Evolutionary conservation across 2,113 vertebrate genomes (phyloP).

Genomic region (Misgurnus mizolepis): DNA sequence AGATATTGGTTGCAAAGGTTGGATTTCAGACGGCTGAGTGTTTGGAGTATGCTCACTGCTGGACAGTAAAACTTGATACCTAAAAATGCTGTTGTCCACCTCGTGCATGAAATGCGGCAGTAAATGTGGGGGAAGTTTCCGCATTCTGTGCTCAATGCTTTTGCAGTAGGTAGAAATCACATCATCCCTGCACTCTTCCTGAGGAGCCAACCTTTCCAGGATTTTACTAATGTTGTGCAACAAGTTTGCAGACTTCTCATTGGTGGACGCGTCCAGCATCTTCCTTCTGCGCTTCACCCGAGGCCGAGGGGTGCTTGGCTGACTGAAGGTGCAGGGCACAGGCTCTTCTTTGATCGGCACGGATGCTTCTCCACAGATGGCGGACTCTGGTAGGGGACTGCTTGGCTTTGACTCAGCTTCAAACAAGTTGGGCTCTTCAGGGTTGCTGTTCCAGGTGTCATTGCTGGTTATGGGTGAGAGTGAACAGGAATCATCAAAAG

Average conservation of each 20-base stretch:
- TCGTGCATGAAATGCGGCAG: conserved; percentile 3
- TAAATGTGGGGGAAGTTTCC: neutral
- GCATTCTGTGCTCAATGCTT: neutral
- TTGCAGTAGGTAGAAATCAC: neutral
- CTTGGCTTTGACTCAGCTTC: neutral
- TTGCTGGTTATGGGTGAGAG: no score
- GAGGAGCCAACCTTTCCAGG: neutral
- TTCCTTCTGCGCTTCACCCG: neutral
- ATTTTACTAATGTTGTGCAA: neutral
- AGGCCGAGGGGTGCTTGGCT: neutral
- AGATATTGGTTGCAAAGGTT: no score
- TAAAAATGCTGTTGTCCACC: neutral
- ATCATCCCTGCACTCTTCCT: neutral
- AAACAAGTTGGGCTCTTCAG: neutral
- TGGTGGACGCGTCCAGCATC: neutral
- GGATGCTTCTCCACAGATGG: no score
- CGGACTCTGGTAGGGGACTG: no score
- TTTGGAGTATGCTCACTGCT: no score
- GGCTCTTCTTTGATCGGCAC: neutral
- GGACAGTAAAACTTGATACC: neutral
- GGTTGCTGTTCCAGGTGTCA: neutral
- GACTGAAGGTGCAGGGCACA: neutral
- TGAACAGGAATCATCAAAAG: neutral
- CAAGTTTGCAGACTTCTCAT: neutral
- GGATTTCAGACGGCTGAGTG: no score